phyloP scores from a whole-genome alignment of 1,140 invertebrate species.

The Drosophila kohkoa region DNA sequence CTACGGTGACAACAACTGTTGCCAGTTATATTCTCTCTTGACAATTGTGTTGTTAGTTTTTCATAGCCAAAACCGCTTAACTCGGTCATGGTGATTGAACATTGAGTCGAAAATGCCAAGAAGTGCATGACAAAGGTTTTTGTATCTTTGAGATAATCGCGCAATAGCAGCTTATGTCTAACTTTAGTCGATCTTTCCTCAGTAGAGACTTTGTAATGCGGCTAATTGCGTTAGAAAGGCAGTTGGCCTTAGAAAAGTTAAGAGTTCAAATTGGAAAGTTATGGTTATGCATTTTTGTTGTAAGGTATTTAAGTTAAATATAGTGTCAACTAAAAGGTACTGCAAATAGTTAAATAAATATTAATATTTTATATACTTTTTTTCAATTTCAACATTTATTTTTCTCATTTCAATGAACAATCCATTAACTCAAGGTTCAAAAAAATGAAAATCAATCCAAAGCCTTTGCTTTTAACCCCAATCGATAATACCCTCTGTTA shows the following conservation, averaged over 20 bases:
- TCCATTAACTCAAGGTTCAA: too few species aligned
- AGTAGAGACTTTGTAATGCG: background rate
- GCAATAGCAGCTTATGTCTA: background rate
- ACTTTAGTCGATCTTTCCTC: background rate
- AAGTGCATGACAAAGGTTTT: slow-evolving; percentile 4
- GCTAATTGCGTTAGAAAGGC: background rate
- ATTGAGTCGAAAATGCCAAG: slow-evolving; percentile 24
- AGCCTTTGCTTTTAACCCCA: background rate
- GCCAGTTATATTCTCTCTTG: slow-evolving; percentile 37
- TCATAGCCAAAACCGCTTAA: slow-evolving; percentile 30
- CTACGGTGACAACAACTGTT: background rate
- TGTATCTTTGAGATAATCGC: slow-evolving; percentile 6
- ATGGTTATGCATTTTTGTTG: background rate
- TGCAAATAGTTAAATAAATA: too few species aligned
- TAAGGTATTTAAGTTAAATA: too few species aligned
- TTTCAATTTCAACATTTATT: too few species aligned
- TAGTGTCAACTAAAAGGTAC: too few species aligned
- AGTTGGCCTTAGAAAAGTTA: background rate
- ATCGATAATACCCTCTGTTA: background rate
- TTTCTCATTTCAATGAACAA: too few species aligned
- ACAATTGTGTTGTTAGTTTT: slow-evolving; percentile 52
- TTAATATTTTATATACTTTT: too few species aligned
- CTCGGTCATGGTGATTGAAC: slow-evolving; percentile 51
- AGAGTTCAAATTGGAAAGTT: background rate
- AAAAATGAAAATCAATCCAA: background rate